Evolutionary conservation across 2,888 invertebrate genomes (phyloP).

Genomic region (Tinea trinotella): DNA sequence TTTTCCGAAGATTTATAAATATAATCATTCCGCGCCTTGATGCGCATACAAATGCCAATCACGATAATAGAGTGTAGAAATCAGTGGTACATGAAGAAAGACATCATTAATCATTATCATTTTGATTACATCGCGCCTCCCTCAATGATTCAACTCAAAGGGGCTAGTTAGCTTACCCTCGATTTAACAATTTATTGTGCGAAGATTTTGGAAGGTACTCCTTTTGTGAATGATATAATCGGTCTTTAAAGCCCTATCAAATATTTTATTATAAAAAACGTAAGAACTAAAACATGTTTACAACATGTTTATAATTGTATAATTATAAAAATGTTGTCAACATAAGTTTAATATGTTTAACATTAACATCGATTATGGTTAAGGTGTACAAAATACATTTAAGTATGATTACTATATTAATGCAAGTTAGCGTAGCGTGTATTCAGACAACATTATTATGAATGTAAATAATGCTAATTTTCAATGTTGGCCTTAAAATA

Average conservation of each 20-base stretch:
- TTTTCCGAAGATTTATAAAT: slow-evolving; percentile 29
- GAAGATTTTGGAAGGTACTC: slow-evolving; percentile 15
- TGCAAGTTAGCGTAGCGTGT: slow-evolving; percentile 7
- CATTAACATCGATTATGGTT: not conserved
- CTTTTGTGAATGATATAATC: slow-evolving; percentile 16
- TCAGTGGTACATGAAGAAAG: slow-evolving; percentile 25
- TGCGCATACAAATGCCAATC: slow-evolving; percentile 26
- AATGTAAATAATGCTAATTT: slow-evolving; percentile 17
- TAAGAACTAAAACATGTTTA: too few relatives aligned
- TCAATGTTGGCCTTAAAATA: slow-evolving; percentile 8
- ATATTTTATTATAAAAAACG: too few relatives aligned
- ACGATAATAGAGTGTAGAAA: slow-evolving; percentile 18
- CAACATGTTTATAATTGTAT: not conserved
- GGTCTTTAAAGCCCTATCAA: not conserved
- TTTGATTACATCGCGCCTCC: slow-evolving; percentile 62
- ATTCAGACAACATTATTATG: slow-evolving; percentile 15
- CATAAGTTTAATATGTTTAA: too few relatives aligned
- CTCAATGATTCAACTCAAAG: slow-evolving; percentile 35
- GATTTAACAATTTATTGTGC: slow-evolving; percentile 45
- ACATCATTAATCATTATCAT: slow-evolving; percentile 66
- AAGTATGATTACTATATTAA: not conserved
- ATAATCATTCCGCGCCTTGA: slow-evolving; percentile 34
- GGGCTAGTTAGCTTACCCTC: slow-evolving; percentile 57
- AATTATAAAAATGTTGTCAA: too few relatives aligned
- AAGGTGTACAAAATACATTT: not conserved